phyloP scores from a whole-genome alignment of 1,140 invertebrate genomes.

The Mylabris phalerata region DNA sequence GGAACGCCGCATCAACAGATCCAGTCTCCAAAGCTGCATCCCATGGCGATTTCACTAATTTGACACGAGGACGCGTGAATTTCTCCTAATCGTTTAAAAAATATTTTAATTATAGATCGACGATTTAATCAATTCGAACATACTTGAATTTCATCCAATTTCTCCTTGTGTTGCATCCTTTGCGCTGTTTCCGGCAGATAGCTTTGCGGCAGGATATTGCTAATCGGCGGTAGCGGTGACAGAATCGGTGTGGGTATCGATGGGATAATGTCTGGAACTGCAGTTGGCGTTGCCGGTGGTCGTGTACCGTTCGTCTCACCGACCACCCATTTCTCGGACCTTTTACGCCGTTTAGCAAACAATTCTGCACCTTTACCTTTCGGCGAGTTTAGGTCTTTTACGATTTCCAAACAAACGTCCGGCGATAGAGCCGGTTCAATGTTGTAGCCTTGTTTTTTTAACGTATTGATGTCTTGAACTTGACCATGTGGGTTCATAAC shows the following conservation, averaged over 20 bases:
- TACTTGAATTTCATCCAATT: slow-evolving; percentile 52
- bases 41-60: slow-evolving; percentile 64
- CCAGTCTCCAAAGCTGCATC: slow-evolving; percentile 65
- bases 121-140: not conserved
- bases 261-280: slow-evolving; percentile 39
- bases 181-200: slow-evolving; percentile 43
- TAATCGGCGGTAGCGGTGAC: slow-evolving; percentile 36
- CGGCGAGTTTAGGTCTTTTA: slow-evolving; percentile 69
- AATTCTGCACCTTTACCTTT: slow-evolving; percentile 76
- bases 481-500: slow-evolving; percentile 74
- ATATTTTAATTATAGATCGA: no score
- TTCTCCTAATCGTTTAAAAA: slow-evolving; percentile 44
- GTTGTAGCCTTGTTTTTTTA: slow-evolving; percentile 52
- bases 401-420: slow-evolving; percentile 64
- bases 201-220: slow-evolving; percentile 38
- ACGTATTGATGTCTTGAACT: slow-evolving; percentile 58
- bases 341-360: slow-evolving; percentile 79
- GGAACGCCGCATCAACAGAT: slow-evolving; percentile 60
- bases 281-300: slow-evolving; percentile 12
- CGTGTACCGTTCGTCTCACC: slow-evolving; percentile 56
- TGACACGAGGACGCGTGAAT: slow-evolving; percentile 52
- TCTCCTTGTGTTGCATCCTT: slow-evolving; percentile 46
- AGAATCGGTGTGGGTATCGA: slow-evolving; percentile 39
- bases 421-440: slow-evolving; percentile 60
- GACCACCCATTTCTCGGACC: slow-evolving; percentile 80